phyloP scores from a whole-genome alignment of 2,113 vertebrate genomes.

The Puffinus mauretanicus region DNA sequence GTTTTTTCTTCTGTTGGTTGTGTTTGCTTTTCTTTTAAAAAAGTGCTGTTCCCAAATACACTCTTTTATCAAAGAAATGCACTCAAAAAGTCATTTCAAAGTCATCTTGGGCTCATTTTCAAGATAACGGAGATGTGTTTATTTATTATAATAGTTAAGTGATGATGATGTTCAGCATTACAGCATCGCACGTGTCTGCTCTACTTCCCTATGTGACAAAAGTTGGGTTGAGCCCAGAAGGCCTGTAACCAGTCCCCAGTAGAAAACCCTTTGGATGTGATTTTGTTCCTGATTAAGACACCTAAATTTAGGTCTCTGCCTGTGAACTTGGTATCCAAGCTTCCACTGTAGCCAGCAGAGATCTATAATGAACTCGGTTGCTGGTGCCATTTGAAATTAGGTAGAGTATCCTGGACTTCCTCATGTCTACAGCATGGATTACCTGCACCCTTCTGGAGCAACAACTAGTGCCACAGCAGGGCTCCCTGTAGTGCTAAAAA shows the following conservation, averaged over 20 bases:
- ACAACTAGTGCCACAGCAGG: not conserved
- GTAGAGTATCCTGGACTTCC: not conserved
- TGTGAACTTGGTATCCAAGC: not conserved
- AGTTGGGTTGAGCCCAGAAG: not conserved
- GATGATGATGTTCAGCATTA: not conserved
- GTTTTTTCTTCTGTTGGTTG: not conserved
- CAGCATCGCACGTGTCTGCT: not conserved
- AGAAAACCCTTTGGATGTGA: not conserved
- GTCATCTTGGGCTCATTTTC: not conserved
- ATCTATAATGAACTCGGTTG: not conserved
- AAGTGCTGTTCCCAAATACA: not conserved
- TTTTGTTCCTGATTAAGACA: not conserved
- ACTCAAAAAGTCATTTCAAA: conserved; percentile 30
- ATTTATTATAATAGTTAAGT: not conserved
- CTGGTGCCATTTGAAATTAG: not conserved
- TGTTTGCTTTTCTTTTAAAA: conserved; percentile 3
- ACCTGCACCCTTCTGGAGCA: not conserved
- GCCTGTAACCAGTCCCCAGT: not conserved
- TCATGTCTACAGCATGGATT: not conserved
- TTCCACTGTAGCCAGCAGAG: not conserved
- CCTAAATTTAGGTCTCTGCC: not conserved
- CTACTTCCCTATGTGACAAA: not conserved
- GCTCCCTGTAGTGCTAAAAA: not conserved
- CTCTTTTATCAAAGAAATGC: not conserved
- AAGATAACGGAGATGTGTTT: not conserved